phyloP scores from a whole-genome alignment of 2,888 invertebrate genomes.

The Cantharis flavilabris region DNA sequence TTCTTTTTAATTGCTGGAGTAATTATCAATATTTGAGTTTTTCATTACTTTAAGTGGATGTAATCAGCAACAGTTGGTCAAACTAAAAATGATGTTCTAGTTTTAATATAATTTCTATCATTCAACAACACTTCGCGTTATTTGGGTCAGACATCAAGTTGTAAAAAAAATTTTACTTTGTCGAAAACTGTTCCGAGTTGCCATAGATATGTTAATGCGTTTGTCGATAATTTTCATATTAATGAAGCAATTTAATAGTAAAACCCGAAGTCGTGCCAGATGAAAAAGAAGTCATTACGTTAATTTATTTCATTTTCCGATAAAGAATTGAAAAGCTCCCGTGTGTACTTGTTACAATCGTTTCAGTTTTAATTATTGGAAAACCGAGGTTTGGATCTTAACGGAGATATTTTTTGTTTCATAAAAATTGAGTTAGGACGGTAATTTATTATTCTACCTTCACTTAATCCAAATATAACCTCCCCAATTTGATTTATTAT shows the following conservation, averaged over 20 bases:
- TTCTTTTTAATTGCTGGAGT: not conserved
- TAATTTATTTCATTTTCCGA: not conserved
- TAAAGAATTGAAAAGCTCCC: not conserved
- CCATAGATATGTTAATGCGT: not conserved
- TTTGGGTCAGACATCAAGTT: slow-evolving; percentile 1
- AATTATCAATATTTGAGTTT: not conserved
- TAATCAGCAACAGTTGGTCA: not conserved
- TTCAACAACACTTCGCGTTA: not conserved
- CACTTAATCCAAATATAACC: not conserved
- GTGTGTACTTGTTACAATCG: not conserved
- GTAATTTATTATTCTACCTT: not conserved
- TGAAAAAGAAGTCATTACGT: not conserved
- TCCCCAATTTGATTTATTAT: not conserved
- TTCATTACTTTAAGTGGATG: not conserved
- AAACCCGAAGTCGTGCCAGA: not conserved
- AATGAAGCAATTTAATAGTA: not conserved
- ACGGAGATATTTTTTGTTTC: not conserved
- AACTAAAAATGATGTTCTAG: not conserved
- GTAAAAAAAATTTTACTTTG: not conserved
- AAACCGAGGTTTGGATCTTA: not conserved
- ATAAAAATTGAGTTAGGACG: not conserved
- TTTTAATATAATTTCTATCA: not conserved
- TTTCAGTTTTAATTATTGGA: not conserved
- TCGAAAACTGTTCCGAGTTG: not conserved
- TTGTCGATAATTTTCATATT: not conserved